Evolutionary conservation across 92 coral and sea anemone species (phyloP).

Genomic region (Siderastrea siderea): DNA sequence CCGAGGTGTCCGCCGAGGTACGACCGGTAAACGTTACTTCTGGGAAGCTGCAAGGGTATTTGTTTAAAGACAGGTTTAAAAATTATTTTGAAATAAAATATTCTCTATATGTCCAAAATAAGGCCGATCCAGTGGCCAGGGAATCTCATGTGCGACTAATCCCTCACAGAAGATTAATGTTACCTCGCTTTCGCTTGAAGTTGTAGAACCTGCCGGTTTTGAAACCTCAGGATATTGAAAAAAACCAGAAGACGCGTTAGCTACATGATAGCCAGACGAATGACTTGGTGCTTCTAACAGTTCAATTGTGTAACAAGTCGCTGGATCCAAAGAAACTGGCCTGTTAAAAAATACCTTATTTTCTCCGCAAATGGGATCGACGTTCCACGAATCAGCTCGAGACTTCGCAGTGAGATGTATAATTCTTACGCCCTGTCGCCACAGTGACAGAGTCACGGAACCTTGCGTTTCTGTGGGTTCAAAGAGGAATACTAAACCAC

Average conservation of each 20-base stretch:
- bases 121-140: not conserved
- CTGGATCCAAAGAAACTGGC: not conserved
- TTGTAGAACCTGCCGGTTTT: not conserved
- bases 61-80: not conserved
- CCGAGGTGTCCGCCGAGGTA: no score
- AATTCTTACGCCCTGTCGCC: not conserved
- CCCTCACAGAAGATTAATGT: not conserved
- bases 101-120: not conserved
- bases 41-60: no score
- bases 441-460: not conserved
- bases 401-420: not conserved
- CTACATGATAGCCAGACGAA: not conserved
- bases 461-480: not conserved
- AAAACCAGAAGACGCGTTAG: not conserved
- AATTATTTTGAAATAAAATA: not conserved
- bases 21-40: no score
- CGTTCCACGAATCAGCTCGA: not conserved
- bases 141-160: not conserved
- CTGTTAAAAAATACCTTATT: conserved; percentile 14
- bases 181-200: not conserved
- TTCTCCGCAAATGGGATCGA: not conserved
- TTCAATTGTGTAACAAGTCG: conserved; percentile 5
- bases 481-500: conserved; percentile 1
- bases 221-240: no score
- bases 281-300: not conserved